A percentile compares a stretch with the other conserved stretches of the same genome.
Evolutionary conservation across 2,113 vertebrate species (phyloP).

Genomic region (Podarcis raffonei): DNA sequence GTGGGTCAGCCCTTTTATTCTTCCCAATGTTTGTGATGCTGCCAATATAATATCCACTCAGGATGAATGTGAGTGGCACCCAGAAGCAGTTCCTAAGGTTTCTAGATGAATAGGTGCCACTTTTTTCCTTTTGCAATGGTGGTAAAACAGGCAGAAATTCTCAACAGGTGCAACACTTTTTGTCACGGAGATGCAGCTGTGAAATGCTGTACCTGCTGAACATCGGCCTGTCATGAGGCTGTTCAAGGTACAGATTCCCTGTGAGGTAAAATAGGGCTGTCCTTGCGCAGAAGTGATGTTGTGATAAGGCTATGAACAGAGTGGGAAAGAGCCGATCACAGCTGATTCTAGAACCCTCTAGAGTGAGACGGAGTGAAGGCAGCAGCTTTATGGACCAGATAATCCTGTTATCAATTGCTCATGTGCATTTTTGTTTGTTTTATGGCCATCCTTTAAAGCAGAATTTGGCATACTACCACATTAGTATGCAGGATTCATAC

Average conservation of each 20-base stretch:
- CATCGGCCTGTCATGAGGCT: background rate
- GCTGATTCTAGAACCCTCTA: background rate
- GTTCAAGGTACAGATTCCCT: background rate
- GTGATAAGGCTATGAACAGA: background rate
- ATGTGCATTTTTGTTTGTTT: background rate
- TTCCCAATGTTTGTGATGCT: accelerated
- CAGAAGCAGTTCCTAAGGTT: too few species aligned
- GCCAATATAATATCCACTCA: background rate
- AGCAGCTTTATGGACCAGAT: background rate
- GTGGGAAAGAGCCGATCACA: background rate
- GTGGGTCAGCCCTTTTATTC: constrained; percentile 67
- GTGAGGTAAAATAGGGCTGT: background rate
- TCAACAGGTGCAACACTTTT: background rate
- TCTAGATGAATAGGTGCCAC: background rate
- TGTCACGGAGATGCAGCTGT: background rate
- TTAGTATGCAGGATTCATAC: background rate
- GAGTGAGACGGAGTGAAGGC: background rate
- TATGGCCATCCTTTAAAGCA: background rate
- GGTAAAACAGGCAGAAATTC: background rate
- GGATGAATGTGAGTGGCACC: accelerated
- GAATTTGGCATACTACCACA: background rate
- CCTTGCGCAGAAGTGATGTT: background rate
- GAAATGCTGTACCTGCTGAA: background rate
- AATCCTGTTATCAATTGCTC: background rate
- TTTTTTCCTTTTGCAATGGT: background rate